Evolutionary conservation across 2,113 vertebrate species (phyloP).

Genomic region (Clarias magur): DNA sequence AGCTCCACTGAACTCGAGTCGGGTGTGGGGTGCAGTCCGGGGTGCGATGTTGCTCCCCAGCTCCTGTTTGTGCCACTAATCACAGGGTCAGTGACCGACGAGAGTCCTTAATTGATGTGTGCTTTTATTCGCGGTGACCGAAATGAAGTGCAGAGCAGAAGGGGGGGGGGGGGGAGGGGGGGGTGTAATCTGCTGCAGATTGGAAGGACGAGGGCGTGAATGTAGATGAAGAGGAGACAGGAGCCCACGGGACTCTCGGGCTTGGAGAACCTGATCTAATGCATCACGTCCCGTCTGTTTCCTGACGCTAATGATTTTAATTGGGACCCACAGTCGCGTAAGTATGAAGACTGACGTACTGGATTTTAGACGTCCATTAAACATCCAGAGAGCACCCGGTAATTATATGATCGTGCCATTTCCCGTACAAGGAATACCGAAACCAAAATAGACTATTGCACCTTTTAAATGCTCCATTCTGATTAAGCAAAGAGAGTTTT

Average conservation of each 20-base stretch:
- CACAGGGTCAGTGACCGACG: slow-evolving; percentile 63
- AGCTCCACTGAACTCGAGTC: slow-evolving; percentile 43
- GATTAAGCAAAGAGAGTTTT: not conserved
- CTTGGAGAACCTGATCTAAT: not conserved
- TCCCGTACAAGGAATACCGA: too few species aligned
- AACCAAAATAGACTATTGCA: too few species aligned
- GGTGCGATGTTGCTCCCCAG: slow-evolving; percentile 52
- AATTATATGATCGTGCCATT: not conserved
- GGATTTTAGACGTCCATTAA: not conserved
- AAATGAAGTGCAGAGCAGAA: slow-evolving; percentile 62
- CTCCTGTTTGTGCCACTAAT: slow-evolving; percentile 62
- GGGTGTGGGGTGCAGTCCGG: slow-evolving; percentile 44
- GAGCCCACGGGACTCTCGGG: not conserved
- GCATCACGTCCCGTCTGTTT: not conserved
- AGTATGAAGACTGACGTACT: not conserved
- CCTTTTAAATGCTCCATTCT: not conserved
- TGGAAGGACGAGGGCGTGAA: slow-evolving; percentile 12
- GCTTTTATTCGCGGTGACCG: slow-evolving; percentile 68
- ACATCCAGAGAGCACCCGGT: not conserved
- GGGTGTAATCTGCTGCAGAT: slow-evolving; percentile 29
- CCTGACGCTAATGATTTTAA: not conserved
- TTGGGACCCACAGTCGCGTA: not conserved
- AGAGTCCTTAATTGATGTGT: slow-evolving; percentile 67
- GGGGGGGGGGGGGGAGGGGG: not conserved
- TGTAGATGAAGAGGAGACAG: slow-evolving; percentile 12